Evolutionary conservation across 2,888 invertebrate genomes (phyloP).

Genomic region (Bellardia pandia): DNA sequence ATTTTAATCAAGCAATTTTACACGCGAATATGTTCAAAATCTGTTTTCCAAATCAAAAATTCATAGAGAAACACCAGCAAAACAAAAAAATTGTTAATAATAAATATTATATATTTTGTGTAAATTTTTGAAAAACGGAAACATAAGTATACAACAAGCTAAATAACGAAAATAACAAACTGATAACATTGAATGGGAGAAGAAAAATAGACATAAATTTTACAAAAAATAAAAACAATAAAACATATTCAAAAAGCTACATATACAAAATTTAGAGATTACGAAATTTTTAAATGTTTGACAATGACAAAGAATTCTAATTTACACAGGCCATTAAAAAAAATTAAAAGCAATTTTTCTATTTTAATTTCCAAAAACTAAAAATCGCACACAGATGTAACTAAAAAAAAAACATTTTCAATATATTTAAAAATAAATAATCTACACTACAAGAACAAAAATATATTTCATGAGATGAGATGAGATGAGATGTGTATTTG

Average conservation of each 20-base stretch:
- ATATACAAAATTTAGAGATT: slow-evolving; percentile 32
- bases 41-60: slow-evolving; percentile 4
- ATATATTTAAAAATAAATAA: slow-evolving; percentile 13
- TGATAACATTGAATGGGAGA: slow-evolving; percentile 60
- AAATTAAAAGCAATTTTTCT: slow-evolving; percentile 27
- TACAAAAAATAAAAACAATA: not conserved
- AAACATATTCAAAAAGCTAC: slow-evolving; percentile 3
- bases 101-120: not conserved
- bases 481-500: slow-evolving; percentile 4
- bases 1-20: not conserved
- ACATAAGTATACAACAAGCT: slow-evolving; percentile 33
- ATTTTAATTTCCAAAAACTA: not conserved
- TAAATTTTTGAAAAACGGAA: slow-evolving; percentile 27
- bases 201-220: slow-evolving; percentile 6
- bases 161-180: slow-evolving; percentile 33
- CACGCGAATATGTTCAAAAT: slow-evolving; percentile 28
- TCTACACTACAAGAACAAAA: not conserved
- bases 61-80: not conserved
- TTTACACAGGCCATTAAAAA: slow-evolving; percentile 15
- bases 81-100: slow-evolving; percentile 28
- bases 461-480: slow-evolving; percentile 15
- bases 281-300: slow-evolving; percentile 41
- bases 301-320: slow-evolving; percentile 50
- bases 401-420: slow-evolving; percentile 9
- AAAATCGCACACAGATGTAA: slow-evolving; percentile 27